Percentiles rank a stretch among this genome's conserved stretches.
Conservation (phyloP, 2,888 invertebrate species). For the Leptothorax acervorum region DNA sequence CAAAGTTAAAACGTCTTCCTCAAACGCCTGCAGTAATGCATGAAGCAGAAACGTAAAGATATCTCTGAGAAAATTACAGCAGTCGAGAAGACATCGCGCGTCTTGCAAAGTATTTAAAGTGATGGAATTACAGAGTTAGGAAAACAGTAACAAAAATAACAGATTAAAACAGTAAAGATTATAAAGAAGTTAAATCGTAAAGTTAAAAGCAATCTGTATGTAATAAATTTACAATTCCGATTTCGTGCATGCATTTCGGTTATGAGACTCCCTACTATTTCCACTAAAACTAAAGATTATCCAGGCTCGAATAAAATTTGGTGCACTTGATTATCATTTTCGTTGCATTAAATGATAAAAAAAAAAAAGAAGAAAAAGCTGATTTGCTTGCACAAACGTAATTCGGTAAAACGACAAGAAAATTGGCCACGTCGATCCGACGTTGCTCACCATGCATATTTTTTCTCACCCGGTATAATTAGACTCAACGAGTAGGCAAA, state of each 20-base stretch:
- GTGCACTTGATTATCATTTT: not conserved
- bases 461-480: slow-evolving; percentile 27
- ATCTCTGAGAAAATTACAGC: slow-evolving; percentile 25
- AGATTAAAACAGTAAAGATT: not conserved
- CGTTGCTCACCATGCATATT: not conserved
- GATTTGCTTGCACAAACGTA: not conserved
- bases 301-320: not conserved
- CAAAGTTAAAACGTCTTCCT: slow-evolving; percentile 34
- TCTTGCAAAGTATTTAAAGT: slow-evolving; percentile 14
- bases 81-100: slow-evolving; percentile 5
- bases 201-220: not conserved
- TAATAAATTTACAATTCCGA: not conserved
- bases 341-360: not conserved
- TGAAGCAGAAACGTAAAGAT: not conserved
- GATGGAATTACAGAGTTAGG: not conserved
- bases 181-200: not conserved
- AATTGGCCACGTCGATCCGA: slow-evolving; percentile 17
- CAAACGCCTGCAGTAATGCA: slow-evolving; percentile 8
- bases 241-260: not conserved
- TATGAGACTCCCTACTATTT: not conserved
- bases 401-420: slow-evolving; percentile 4
- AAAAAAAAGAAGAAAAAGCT: not conserved
- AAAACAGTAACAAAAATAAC: slow-evolving; percentile 7
- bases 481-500: slow-evolving; percentile 43
- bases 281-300: not conserved